Percentiles rank a stretch among this genome's conserved stretches.
These are phyloP conservation scores for Chrysocyon brachyurus DNA, from an alignment of 2,797 vertebrate species.

Conservation along the genomic window DNA sequence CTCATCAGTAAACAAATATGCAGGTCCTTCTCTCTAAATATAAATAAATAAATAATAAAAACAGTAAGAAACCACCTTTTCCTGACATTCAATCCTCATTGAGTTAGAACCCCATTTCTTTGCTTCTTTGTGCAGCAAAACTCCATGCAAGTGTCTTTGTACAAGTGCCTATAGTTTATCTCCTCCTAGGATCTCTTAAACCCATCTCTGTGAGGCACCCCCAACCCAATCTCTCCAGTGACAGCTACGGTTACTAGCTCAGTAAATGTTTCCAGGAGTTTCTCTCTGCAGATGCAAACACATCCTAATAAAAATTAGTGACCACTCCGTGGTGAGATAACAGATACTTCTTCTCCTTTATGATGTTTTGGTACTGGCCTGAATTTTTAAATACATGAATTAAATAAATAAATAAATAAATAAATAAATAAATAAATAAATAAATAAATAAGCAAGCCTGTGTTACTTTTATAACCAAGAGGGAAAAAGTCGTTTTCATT, in stretches of 20 bases:
- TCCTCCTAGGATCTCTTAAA: neutral
- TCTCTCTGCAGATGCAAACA: slow-evolving; percentile 39
- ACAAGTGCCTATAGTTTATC: neutral
- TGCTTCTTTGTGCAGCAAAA: neutral
- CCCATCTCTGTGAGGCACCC: neutral
- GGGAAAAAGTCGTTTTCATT: neutral
- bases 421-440: too few relatives aligned
- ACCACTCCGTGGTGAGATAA: neutral
- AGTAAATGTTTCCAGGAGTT: neutral
- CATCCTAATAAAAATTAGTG: neutral
- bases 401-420: too few relatives aligned
- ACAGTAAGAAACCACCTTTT: neutral
- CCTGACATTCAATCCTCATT: neutral
- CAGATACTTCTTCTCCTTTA: slow-evolving; percentile 7
- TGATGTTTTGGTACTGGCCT: slow-evolving; percentile 1
- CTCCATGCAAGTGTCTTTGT: neutral
- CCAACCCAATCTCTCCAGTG: neutral
- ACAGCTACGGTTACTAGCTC: neutral
- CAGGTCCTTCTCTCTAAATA: neutral
- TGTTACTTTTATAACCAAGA: slow-evolving; percentile 32
- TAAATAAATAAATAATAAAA: neutral
- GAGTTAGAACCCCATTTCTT: neutral
- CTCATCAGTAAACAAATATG: neutral
- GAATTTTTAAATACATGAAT: neutral
- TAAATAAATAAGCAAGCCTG: neutral